Evolutionary conservation across 2,113 vertebrate species (phyloP), one percentile per base, ranked within the genome.

Genomic region (Panurus biarmicus): DNA sequence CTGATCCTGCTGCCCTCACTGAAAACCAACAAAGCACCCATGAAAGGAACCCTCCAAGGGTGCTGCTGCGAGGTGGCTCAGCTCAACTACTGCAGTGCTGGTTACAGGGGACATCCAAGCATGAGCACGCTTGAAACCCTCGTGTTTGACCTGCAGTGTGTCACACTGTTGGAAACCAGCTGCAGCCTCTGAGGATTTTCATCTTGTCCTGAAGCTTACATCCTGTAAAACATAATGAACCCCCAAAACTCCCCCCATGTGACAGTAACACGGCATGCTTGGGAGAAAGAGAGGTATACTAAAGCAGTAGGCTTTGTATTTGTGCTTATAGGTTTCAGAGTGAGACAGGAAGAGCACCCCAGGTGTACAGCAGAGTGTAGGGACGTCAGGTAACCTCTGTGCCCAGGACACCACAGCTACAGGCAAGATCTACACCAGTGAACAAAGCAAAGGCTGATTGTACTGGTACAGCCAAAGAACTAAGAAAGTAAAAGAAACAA

Each of bases 161-260:
- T 22, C 60, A 72, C 35, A 36, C 24, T 24, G 70, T 7, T 79
- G 67, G 85, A 69, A 94, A 85, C 10, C 47, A 76, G 53, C 76
- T 81, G 64, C 73, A 93, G 45, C 58, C 77, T 87, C 69, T 35
- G 19, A 72, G 42, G 19, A 78, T 82, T 70, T 58, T 69, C 9
- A 53, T 48, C 48, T 50, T 85, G 72, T 44, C 45, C 75, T 88
- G 54, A 90, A 77, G 67, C 35, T 81, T 53, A 67, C 12, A 57
- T n/a, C 33, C 36, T 0, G 0, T 29, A 33, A 75, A 92, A 87
- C 13, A 66, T 11, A 44, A 70, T 19, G 28, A 2, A 3, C 14
- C 38, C 29, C 44, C 70, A 26, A 75, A 91, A 57, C 40, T 26
- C 29, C 85, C 9, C 33, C 42, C 60, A 40, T 0, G 2, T 51